Evolutionary conservation across 2,888 invertebrate species (phyloP).

Genomic region (Alloscopus bannaensis): DNA sequence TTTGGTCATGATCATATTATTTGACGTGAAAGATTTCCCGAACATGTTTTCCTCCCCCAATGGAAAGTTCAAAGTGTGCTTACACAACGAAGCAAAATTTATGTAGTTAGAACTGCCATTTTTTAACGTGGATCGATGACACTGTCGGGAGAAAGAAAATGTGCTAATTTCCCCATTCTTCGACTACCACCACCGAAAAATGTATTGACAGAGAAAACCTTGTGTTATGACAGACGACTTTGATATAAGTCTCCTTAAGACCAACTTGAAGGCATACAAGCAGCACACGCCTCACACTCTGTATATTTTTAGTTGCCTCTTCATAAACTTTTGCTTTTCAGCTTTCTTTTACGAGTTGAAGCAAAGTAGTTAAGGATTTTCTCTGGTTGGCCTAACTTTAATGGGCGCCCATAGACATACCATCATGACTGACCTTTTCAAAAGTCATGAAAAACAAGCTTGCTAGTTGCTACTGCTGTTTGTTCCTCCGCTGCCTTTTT

Average conservation of each 20-base stretch:
- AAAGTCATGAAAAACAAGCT: background rate
- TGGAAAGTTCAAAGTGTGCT: too few relatives aligned
- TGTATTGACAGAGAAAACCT: constrained; percentile 23
- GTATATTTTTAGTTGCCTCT: constrained; percentile 2
- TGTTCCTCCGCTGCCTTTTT: background rate
- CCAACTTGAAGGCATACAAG: background rate
- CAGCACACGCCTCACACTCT: background rate
- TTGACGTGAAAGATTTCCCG: too few relatives aligned
- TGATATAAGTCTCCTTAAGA: background rate
- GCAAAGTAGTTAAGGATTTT: background rate
- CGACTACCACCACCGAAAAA: background rate
- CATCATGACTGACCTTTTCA: constrained; percentile 31
- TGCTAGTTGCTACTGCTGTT: background rate
- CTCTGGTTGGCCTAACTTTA: background rate
- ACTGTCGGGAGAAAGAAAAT: background rate
- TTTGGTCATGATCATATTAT: too few relatives aligned
- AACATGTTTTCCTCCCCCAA: background rate
- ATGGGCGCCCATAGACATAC: background rate
- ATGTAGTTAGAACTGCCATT: background rate
- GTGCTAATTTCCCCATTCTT: background rate
- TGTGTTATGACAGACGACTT: constrained; percentile 20
- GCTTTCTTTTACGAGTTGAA: background rate
- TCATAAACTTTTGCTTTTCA: background rate
- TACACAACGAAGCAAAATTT: too few relatives aligned
- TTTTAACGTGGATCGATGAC: background rate